Conservation (phyloP, 2,888 invertebrate species). For the Andrena camellia region DNA sequence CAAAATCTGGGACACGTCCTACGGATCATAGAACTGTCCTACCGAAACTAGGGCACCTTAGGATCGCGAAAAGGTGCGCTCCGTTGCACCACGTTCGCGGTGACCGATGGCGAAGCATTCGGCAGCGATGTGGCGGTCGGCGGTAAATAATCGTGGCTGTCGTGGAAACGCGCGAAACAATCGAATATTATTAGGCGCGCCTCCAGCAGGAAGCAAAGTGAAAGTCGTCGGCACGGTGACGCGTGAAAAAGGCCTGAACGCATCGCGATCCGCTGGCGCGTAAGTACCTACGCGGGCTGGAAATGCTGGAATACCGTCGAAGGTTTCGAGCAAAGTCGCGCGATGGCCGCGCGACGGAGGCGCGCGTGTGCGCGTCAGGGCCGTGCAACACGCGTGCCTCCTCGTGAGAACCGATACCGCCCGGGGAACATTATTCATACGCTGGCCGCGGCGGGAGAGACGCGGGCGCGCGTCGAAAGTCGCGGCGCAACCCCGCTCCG, state of each 20-base stretch:
- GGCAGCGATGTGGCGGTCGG: background rate
- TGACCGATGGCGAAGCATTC: no score
- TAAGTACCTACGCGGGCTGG: constrained; percentile 15
- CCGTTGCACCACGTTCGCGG: no score
- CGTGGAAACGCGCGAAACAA: constrained; percentile 58
- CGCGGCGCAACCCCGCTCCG: constrained; percentile 6
- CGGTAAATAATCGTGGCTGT: constrained; percentile 39
- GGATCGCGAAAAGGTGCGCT: no score
- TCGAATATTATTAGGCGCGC: constrained; percentile 62
- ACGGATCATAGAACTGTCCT: no score
- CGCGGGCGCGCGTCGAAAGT: background rate
- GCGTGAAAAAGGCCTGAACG: constrained; percentile 61
- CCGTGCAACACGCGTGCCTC: constrained; percentile 18
- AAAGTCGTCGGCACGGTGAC: constrained; percentile 62
- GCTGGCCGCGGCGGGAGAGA: background rate
- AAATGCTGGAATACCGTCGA: constrained; percentile 36
- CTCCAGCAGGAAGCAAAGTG: constrained; percentile 64
- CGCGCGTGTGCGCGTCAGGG: constrained; percentile 32
- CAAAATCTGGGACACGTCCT: no score
- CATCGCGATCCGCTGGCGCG: constrained; percentile 51
- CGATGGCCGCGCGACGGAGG: constrained; percentile 12
- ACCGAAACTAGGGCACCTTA: no score
- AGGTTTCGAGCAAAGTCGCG: constrained; percentile 40
- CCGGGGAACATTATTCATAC: constrained; percentile 26
- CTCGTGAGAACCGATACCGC: constrained; percentile 38